Evolutionary conservation across 2,797 vertebrate genomes (phyloP).

Genomic region (Sebastiscus tertius): DNA sequence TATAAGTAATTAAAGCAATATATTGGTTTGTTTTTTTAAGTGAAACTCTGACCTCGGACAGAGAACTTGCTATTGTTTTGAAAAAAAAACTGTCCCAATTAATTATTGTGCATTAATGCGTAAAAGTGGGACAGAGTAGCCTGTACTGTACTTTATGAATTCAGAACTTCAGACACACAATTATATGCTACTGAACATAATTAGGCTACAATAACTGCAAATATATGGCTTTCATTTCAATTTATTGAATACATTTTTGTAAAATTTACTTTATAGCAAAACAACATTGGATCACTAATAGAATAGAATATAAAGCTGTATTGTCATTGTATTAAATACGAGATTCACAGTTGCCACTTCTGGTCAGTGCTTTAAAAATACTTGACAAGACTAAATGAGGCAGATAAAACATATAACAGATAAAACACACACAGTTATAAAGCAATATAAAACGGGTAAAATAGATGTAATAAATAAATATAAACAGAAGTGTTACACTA

Average conservation of each 20-base stretch:
- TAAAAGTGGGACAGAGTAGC: conserved; percentile 43
- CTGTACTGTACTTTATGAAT: conserved; percentile 15
- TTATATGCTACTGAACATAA: background rate
- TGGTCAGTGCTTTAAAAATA: no score
- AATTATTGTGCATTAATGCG: conserved; percentile 44
- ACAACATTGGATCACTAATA: no score
- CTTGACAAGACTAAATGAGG: no score
- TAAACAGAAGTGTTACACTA: no score
- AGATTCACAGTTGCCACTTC: no score
- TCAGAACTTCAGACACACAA: conserved; percentile 4
- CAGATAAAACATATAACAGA: no score
- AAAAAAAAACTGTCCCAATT: conserved; percentile 20
- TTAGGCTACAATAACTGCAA: background rate
- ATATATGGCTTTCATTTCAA: background rate
- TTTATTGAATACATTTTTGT: background rate
- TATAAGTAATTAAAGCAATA: background rate
- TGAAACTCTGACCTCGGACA: background rate
- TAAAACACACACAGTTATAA: no score
- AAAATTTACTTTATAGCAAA: background rate
- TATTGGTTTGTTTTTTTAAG: background rate
- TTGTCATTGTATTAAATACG: no score
- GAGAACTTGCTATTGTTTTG: conserved; percentile 29
- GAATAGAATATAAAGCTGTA: no score
- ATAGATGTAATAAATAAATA: no score
- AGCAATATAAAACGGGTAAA: no score